Conservation (phyloP, 2,797 vertebrate genomes). For the Jordanella pulchra region DNA sequence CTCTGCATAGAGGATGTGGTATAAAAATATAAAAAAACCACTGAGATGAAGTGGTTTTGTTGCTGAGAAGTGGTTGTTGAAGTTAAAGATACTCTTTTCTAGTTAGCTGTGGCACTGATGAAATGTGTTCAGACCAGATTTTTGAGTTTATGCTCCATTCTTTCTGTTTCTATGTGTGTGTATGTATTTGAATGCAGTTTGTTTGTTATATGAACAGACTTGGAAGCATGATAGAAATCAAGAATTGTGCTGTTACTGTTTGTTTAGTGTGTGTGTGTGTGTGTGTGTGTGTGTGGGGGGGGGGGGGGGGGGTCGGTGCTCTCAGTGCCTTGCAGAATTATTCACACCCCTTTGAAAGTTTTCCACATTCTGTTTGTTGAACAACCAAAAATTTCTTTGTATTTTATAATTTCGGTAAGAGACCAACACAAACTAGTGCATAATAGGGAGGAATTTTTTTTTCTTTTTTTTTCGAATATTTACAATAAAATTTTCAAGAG, state of each 20-base stretch:
- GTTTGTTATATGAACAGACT: slow-evolving; percentile 37
- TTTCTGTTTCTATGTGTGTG: slow-evolving; percentile 10
- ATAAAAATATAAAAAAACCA: slow-evolving; percentile 28
- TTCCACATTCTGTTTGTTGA: not conserved
- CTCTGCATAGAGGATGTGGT: slow-evolving; percentile 59
- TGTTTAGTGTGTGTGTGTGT: slow-evolving; percentile 21
- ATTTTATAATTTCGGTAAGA: not conserved
- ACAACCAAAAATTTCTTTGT: not conserved
- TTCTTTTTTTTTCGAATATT: no score
- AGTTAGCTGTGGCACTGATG: slow-evolving; percentile 43
- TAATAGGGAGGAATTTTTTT: not conserved
- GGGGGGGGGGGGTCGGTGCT: slow-evolving; percentile 36
- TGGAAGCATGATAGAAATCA: slow-evolving; percentile 36
- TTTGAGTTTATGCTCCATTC: slow-evolving; percentile 21
- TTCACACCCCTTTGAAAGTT: not conserved
- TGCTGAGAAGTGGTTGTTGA: slow-evolving; percentile 12
- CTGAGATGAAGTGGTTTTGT: slow-evolving; percentile 28
- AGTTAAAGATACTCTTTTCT: slow-evolving; percentile 30
- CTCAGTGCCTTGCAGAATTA: slow-evolving; percentile 7
- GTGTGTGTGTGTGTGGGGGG: slow-evolving; percentile 15
- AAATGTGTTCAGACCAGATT: slow-evolving; percentile 31
- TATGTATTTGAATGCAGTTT: slow-evolving; percentile 32
- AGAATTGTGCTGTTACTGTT: slow-evolving; percentile 34
- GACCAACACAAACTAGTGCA: not conserved
- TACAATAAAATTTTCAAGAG: no score